These are phyloP conservation scores for Macropis europaea DNA, from an alignment of 2,888 invertebrate genomes.

Conservation along the genomic window DNA sequence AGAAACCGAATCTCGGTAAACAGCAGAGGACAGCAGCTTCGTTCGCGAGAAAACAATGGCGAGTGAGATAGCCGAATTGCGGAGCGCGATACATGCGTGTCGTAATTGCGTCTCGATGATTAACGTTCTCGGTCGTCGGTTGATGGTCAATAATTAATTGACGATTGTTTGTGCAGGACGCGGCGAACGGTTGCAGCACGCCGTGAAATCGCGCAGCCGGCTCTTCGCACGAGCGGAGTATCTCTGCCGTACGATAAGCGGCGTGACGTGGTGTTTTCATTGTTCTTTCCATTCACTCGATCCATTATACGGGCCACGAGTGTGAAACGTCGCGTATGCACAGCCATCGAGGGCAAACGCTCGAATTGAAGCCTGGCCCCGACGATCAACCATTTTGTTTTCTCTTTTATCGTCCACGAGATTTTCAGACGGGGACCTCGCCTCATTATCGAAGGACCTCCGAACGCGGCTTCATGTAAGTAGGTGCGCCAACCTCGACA, in stretches of 20 bases:
- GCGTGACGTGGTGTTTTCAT: slow-evolving; percentile 57
- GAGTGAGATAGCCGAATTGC: slow-evolving; percentile 6
- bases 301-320: slow-evolving; percentile 18
- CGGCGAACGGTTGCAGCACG: background rate
- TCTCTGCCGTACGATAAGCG: slow-evolving; percentile 57
- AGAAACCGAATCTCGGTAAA: no score
- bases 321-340: slow-evolving; percentile 13
- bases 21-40: no score
- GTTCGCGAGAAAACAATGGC: background rate
- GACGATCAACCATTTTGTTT: background rate
- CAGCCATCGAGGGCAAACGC: background rate
- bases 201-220: slow-evolving; percentile 16
- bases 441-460: slow-evolving; percentile 9
- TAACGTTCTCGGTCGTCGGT: slow-evolving; percentile 24
- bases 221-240: slow-evolving; percentile 29
- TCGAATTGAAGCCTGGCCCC: slow-evolving; percentile 11
- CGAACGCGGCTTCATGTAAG: slow-evolving; percentile 25
- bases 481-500: slow-evolving; percentile 38
- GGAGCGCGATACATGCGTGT: slow-evolving; percentile 4
- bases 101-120: slow-evolving; percentile 47
- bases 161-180: slow-evolving; percentile 45
- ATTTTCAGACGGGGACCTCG: background rate
- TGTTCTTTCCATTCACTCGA: slow-evolving; percentile 59
- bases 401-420: no score
- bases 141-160: slow-evolving; percentile 57